Base-by-base conservation (phyloP, 2,888 invertebrate species). In the Cryptocheilus praepositus region DNA sequence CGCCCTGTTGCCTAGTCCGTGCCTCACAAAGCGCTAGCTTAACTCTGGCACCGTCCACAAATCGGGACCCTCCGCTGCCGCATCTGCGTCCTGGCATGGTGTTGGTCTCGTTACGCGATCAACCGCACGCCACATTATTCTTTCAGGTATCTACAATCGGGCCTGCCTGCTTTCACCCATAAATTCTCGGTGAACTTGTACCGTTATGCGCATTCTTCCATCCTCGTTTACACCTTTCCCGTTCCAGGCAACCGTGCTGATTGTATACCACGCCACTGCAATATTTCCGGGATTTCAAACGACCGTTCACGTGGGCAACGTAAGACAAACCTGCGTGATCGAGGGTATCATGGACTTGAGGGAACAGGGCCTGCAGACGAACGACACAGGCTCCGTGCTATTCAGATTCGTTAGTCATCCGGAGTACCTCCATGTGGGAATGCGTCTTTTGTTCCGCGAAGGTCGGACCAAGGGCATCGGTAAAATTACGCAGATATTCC, bases 261-360 rank as follows among this genome's bases (percentile, higher is more conserved):
- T 99, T 0, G 90, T 98, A n/a, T 95, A 95, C 72, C 98, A 98
- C 87, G 93, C 95, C 0, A 96, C 94, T 0, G 93, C 94, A 15
- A 96, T 97, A 69, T 93, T 92, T 73, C 93, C 93, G 3, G 96
- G 96, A 28, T 96, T 95, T 88, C 96, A 96, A 89, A 95, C 97
- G 19, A 98, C 98, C 0, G 95, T 98, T 0, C 98, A 98, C 88
- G 96, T 98, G 60, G 98, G 98, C 0, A 98, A 97, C 81, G 96
- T 99, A 7, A 90, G 98, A 0, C 98, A 98, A 89, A 98, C 98
- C 0, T 98, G 96, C n/a, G 93, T 95, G 8, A 94, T 98, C 56
- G 93, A 95, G 81, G 96, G 93, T 18, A 93, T 93, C 71, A 91
- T 92, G 91, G 91, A 90, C 13, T 91, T 93, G 86, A 92, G 93